A percentile compares a stretch with the other conserved stretches of the same genome.
Conservation (phyloP, 2,113 vertebrate genomes). For the Podarcis cretensis region DNA sequence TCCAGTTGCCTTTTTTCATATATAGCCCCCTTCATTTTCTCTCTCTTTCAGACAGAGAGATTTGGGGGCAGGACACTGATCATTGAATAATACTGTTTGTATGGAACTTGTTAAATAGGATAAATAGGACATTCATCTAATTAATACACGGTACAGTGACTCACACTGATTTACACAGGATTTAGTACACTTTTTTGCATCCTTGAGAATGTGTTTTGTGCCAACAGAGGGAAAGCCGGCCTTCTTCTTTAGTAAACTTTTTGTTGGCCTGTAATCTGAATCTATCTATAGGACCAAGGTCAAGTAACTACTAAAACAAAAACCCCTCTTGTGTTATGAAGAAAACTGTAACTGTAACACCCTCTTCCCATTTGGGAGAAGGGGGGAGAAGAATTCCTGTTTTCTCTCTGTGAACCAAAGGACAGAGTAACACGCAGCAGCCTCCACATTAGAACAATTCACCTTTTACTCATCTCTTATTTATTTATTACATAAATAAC, state of each 20-base stretch:
- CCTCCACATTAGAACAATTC: not conserved
- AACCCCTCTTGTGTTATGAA: not conserved
- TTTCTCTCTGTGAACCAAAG: not conserved
- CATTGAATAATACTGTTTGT: not conserved
- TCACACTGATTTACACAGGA: not conserved
- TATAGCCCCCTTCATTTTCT: not conserved
- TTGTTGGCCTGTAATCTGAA: not conserved
- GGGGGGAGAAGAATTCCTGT: not conserved
- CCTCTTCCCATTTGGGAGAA: not conserved
- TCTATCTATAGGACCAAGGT: not conserved
- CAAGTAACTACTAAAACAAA: not conserved
- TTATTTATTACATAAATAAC: not conserved
- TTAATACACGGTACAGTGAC: not conserved
- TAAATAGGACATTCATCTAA: not conserved
- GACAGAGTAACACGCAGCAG: not conserved
- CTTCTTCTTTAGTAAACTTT: not conserved
- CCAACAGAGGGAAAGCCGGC: not conserved
- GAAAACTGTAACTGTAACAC: too few relatives aligned
- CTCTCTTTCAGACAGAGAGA: not conserved
- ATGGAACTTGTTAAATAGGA: not conserved
- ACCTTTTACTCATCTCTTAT: too few relatives aligned
- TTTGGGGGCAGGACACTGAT: not conserved
- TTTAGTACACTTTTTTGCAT: not conserved
- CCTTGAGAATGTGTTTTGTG: not conserved
- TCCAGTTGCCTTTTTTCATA: not conserved